Conservation (phyloP, 2,888 invertebrate genomes). For the Eilema depressum region DNA sequence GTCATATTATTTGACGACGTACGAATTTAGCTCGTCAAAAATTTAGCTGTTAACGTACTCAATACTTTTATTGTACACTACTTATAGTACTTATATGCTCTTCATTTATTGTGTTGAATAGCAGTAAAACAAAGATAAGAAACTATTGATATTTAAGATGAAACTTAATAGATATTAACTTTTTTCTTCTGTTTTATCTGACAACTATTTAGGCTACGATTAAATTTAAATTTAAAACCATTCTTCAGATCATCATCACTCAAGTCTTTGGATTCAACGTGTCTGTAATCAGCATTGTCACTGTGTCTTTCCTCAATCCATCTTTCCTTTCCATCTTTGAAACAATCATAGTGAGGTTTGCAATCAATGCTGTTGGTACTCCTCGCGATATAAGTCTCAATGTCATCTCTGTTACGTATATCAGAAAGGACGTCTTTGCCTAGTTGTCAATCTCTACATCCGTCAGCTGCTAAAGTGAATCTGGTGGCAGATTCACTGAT, state of each 20-base stretch:
- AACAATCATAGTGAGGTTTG: constrained; percentile 82
- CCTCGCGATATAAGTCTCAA: constrained; percentile 72
- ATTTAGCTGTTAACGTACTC: background rate
- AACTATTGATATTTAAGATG: constrained; percentile 26
- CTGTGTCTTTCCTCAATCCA: constrained; percentile 72
- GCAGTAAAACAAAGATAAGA: constrained; percentile 19
- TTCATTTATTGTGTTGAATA: background rate
- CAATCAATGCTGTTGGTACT: constrained; percentile 81
- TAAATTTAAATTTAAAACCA: constrained; percentile 78
- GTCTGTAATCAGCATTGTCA: constrained; percentile 75
- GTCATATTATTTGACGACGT: background rate
- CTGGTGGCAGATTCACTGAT: constrained; percentile 78
- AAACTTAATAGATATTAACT: constrained; percentile 55
- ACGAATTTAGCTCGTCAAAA: background rate
- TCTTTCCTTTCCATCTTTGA: constrained; percentile 70
- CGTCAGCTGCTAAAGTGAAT: constrained; percentile 77
- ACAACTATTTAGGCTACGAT: constrained; percentile 80
- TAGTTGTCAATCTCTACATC: constrained; percentile 78
- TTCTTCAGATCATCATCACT: constrained; percentile 67
- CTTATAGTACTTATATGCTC: background rate
- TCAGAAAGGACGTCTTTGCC: constrained; percentile 60
- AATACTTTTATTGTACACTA: background rate
- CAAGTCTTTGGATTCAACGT: constrained; percentile 61
- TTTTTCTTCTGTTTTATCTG: constrained; percentile 76
- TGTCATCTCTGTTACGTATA: constrained; percentile 67